Evolutionary conservation across 1,140 invertebrate species (phyloP).

Genomic region (Whitmania pigra): DNA sequence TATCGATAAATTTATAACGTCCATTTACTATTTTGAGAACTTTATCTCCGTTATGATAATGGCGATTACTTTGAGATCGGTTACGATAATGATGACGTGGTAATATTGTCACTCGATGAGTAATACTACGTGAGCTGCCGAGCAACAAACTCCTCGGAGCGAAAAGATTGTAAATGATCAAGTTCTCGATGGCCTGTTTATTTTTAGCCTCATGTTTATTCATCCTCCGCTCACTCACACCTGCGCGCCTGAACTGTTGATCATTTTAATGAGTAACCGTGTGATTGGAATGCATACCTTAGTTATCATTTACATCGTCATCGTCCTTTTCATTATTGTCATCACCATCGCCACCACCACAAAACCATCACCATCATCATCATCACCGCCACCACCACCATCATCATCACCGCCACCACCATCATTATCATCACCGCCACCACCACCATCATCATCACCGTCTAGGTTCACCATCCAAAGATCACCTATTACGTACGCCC

Average conservation of each 20-base stretch:
- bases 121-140: no score
- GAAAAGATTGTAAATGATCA: no score
- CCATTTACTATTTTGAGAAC: background rate
- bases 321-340: background rate
- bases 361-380: no score
- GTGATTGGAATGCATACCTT: background rate
- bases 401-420: background rate
- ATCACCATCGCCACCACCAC: constrained; percentile 1
- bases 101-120: no score
- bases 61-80: background rate
- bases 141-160: no score
- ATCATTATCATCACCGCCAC: background rate
- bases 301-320: background rate
- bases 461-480: background rate
- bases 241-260: background rate
- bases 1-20: no score
- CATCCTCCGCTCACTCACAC: background rate
- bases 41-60: background rate
- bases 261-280: background rate
- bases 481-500: background rate
- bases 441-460: no score
- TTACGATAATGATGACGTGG: background rate
- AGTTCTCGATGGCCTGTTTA: no score
- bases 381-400: background rate
- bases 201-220: no score